Conservation (phyloP, 2,797 vertebrate genomes). For the Echeneis naucrates region DNA sequence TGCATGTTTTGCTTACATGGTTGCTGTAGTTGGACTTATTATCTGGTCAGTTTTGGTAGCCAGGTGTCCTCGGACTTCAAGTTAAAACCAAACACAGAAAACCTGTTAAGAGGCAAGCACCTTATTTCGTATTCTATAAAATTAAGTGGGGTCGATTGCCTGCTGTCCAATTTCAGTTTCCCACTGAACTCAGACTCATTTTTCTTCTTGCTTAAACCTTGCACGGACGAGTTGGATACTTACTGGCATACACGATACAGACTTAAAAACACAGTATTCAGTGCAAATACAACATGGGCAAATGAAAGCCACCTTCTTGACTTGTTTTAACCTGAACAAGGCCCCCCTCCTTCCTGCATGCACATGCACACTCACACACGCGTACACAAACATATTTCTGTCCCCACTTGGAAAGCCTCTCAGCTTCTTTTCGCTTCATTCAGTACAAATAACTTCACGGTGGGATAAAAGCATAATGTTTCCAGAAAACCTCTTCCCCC, state of each 20-base stretch:
- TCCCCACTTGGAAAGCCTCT: conserved; percentile 73
- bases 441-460: conserved; percentile 81
- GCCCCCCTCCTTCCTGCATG: conserved; percentile 53
- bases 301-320: conserved; percentile 71
- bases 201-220: conserved; percentile 5
- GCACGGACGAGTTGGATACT: conserved; percentile 27
- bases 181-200: conserved; percentile 4
- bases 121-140: conserved; percentile 24
- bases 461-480: conserved; percentile 81
- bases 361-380: conserved; percentile 57
- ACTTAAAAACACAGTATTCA: conserved; percentile 58
- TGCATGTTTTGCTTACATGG: conserved; percentile 1
- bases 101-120: conserved; percentile 10
- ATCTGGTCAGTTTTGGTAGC: conserved; percentile 2
- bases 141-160: conserved; percentile 28
- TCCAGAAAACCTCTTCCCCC: conserved; percentile 73
- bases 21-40: conserved; percentile 14
- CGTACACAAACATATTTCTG: conserved; percentile 72
- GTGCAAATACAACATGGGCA: conserved; percentile 52
- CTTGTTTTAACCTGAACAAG: conserved; percentile 73
- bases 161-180: conserved; percentile 19
- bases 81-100: conserved; percentile 23
- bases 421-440: conserved; percentile 75
- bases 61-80: neutral
- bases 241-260: conserved; percentile 42